Base-by-base conservation (phyloP, 2,113 vertebrate genomes). In the Perca schrenkii region DNA sequence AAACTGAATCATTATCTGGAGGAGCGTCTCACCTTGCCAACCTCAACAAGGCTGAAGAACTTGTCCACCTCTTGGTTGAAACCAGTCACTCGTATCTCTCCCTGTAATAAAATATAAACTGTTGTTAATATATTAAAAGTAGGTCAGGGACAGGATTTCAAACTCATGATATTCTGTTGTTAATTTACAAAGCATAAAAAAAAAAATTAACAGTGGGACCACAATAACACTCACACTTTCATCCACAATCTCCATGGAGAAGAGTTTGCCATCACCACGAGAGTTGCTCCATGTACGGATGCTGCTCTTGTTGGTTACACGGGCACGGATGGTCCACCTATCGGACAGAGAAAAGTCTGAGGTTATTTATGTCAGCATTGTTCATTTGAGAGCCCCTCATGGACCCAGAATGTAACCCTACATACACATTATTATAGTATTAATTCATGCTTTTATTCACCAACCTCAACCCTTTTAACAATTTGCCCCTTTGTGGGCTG, bases 281-380 rank as follows among this genome's bases (percentile, higher is more conserved):
- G 98, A 97, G 91, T 99, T 99, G 95, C 97, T 99, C 98, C 98
- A 99, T 0, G 96, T 98, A 1, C 98, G 97, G 91, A 99, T 96
- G 87, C 94, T 89, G 69, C 96, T 96, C 93, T 99, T 99, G 86
- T 99, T 99, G 91, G 97, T 99, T 19, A 99, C 95, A 19, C 98
- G 97, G 43, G 96, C 98, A 11, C 98, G 96, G 86, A 99, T 94
- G 16, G 97, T 99, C 98, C 98, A 99, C 93, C 98, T 99, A 15
- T 8, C 62, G 31, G 46, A 54, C 15, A 91, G 25, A 53, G 10
- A 69, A 57, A 1, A 28, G n/a, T 4, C 2, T 28, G 16, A 72
- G 17, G 28, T 77, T 22, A 72, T 15, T 78, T 25, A 4, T 10
- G n/a, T 67, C 19, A 25, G 0, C 19, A 3, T 31, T 43, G 6